Evolutionary conservation across 2,797 vertebrate species (phyloP), one percentile per base, ranked within the genome.

Genomic region (Petrocephalus sullivani): DNA sequence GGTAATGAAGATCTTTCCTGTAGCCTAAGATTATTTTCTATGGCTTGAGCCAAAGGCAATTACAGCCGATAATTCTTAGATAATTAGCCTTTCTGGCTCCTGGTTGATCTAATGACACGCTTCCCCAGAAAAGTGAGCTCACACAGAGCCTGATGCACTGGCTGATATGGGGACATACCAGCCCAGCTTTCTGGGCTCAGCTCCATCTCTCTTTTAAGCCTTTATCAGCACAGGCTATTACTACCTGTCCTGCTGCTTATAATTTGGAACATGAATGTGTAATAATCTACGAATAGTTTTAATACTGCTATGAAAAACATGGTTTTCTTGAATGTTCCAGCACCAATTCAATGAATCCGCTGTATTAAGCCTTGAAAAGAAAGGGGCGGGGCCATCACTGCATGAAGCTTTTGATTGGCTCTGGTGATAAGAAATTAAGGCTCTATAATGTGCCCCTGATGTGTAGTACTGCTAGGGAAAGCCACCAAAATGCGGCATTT

Each of bases 11-110:
- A 78, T n/a, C 71, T 78, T 8, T n/a, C 56, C 54, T 78, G 71
- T 54, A 78, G 67, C 67, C 75, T n/a, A 53, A n/a, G 53, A 87
- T n/a, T 2, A 23, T 33, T 8, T 87, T 78, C 14, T 75, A 7
- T 75, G 33, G 67, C 51, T 28, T 56, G 87, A 78, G 28, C 19
- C 84, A 86, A 86, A 87, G 86, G 60, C 86, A 49, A 67, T 67
- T 87, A 87, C n/a, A 49, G 60, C 41, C 67, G 60, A 87, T 61
- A 49, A 64, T 64, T 51, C 58, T 49, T 9, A 87, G 58, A 67
- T 87, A 87, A 87, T 87, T 41, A 67, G 60, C 60, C 16, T 49
- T 49, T 3, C 71, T 49, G 21, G 41, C 46, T 71, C 37, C 60
- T 51, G 71, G 71, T 41, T 78, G 86, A 49, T 67, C 58, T 64